phyloP scores from a whole-genome alignment of 1,140 invertebrate species.

The Drosophila albomicans region DNA sequence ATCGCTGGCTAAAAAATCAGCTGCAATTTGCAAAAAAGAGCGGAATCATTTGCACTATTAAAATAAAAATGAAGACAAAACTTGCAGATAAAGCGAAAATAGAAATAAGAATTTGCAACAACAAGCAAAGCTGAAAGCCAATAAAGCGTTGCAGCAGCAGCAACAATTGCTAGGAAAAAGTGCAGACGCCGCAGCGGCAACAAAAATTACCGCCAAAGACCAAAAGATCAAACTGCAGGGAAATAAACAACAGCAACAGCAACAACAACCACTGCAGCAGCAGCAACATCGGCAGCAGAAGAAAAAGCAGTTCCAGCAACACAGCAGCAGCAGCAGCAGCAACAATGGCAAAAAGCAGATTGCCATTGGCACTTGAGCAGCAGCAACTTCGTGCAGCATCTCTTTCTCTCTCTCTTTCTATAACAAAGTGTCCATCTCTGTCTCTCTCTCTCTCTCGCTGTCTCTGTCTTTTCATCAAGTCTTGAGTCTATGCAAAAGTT shows the following conservation, averaged over 20 bases:
- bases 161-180: constrained; percentile 62
- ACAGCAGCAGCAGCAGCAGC: constrained; percentile 20
- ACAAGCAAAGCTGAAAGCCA: constrained; percentile 63
- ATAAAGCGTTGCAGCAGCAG: constrained; percentile 59
- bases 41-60: constrained; percentile 73
- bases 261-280: constrained; percentile 34
- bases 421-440: neutral
- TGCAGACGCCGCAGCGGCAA: constrained; percentile 55
- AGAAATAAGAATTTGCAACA: constrained; percentile 63
- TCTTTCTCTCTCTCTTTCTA: constrained; percentile 15
- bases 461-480: constrained; percentile 25
- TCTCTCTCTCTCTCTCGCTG: constrained; percentile 1
- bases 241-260: constrained; percentile 74
- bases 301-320: constrained; percentile 54
- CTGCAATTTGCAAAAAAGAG: constrained; percentile 61
- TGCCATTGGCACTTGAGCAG: constrained; percentile 79
- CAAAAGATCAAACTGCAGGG: constrained; percentile 79
- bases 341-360: constrained; percentile 60
- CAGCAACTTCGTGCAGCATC: constrained; percentile 70
- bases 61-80: constrained; percentile 84
- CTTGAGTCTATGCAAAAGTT: constrained; percentile 32
- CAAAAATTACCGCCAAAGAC: constrained; percentile 82
- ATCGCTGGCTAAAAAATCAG: constrained; percentile 50
- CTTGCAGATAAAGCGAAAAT: constrained; percentile 74
- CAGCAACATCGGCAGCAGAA: constrained; percentile 17